Evolutionary conservation across 2,113 vertebrate genomes (phyloP).

Genomic region (Antechinus stuartii): DNA sequence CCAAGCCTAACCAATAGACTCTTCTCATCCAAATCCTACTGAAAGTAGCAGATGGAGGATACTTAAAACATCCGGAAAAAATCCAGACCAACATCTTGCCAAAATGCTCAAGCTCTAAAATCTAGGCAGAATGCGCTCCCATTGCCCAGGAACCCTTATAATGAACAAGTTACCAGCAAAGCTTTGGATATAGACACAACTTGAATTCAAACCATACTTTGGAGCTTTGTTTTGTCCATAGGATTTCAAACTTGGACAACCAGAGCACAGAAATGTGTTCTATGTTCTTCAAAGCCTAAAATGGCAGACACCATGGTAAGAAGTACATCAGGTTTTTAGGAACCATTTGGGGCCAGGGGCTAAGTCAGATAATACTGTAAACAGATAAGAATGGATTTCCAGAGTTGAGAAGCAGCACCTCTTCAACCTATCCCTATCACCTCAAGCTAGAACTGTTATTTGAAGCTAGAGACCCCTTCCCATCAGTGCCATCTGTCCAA

Average conservation of each 20-base stretch:
- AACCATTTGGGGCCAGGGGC: neutral
- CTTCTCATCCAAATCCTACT: neutral
- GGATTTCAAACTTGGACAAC: neutral
- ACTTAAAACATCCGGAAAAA: neutral
- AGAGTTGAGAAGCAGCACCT: neutral
- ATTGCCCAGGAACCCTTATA: neutral
- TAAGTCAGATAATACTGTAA: neutral
- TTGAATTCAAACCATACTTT: neutral
- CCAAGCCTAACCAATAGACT: neutral
- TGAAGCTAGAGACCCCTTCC: neutral
- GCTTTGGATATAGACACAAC: neutral
- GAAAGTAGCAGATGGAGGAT: neutral
- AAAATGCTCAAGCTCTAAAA: neutral
- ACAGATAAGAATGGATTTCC: neutral
- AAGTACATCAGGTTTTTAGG: neutral
- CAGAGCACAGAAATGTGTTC: neutral
- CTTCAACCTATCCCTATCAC: neutral
- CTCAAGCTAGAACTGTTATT: neutral
- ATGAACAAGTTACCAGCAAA: neutral
- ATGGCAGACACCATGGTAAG: neutral
- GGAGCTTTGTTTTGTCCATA: neutral
- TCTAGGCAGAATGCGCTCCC: neutral
- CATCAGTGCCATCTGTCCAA: neutral
- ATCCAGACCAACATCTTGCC: neutral
- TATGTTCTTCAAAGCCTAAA: neutral